A percentile compares a stretch with the other conserved stretches of the same genome.
Evolutionary conservation across 2,888 invertebrate species (phyloP).

Genomic region (Ligdia adustata): DNA sequence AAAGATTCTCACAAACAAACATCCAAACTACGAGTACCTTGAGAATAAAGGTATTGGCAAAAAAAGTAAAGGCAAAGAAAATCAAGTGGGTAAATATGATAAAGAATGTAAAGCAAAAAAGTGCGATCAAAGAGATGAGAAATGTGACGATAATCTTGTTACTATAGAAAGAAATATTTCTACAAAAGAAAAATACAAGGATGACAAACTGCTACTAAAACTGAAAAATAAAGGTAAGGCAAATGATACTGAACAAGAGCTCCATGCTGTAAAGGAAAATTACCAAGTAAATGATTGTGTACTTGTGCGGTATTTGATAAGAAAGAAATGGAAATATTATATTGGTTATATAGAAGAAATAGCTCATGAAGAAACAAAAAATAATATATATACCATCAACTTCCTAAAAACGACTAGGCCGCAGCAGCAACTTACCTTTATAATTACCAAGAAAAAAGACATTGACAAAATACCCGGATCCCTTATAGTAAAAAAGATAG

Average conservation of each 20-base stretch:
- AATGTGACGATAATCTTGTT: not conserved
- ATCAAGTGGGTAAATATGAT: conserved; percentile 3
- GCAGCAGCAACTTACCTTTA: too few relatives aligned
- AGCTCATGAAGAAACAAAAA: too few relatives aligned
- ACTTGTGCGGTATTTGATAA: not conserved
- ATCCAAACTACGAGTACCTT: not conserved
- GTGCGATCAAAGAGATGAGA: not conserved
- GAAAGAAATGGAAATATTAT: not conserved
- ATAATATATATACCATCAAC: too few relatives aligned
- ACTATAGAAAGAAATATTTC: not conserved
- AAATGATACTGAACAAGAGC: not conserved
- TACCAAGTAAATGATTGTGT: not conserved
- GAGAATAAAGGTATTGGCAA: not conserved
- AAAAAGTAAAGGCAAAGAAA: conserved; percentile 17
- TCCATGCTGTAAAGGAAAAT: not conserved
- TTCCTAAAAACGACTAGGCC: too few relatives aligned
- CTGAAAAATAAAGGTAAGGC: not conserved
- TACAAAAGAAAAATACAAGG: not conserved
- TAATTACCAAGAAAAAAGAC: too few relatives aligned
- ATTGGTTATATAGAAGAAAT: too few relatives aligned
- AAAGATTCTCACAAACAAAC: not conserved
- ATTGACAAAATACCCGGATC: too few relatives aligned
- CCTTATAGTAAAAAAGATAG: too few relatives aligned
- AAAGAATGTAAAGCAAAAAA: not conserved
- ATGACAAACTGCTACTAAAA: not conserved